Evolutionary conservation across 2,888 invertebrate species (phyloP).

Genomic region (Clanis bilineata): DNA sequence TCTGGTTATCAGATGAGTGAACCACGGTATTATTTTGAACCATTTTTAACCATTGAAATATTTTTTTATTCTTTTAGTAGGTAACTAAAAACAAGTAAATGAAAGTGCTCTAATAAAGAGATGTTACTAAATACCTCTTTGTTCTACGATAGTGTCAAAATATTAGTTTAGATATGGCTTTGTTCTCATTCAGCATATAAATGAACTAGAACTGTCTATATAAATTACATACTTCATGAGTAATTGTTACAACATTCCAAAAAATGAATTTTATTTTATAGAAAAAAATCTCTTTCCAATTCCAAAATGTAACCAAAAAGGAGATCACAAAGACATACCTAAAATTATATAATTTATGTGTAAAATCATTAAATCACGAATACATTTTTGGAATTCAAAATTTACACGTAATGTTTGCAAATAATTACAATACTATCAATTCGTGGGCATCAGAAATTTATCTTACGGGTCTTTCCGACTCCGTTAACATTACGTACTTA

Average conservation of each 20-base stretch:
- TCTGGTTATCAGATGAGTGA: too few relatives aligned
- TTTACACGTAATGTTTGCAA: neutral
- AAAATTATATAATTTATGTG: neutral
- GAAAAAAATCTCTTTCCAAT: neutral
- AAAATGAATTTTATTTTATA: too few relatives aligned
- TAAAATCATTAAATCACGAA: neutral
- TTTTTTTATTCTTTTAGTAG: too few relatives aligned
- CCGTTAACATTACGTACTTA: neutral
- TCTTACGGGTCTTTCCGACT: neutral
- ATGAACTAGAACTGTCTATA: neutral
- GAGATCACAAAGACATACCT: neutral
- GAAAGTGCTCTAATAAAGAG: too few relatives aligned
- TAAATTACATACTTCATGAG: too few relatives aligned
- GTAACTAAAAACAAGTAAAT: too few relatives aligned
- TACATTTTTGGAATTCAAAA: neutral
- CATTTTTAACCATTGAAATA: too few relatives aligned
- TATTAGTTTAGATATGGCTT: neutral
- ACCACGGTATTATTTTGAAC: too few relatives aligned
- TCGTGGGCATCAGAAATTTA: neutral
- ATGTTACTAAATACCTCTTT: neutral
- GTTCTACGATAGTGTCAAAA: neutral
- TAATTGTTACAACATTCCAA: too few relatives aligned
- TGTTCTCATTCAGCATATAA: neutral
- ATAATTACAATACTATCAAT: slow-evolving; percentile 4
- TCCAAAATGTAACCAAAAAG: too few relatives aligned